Evolutionary conservation across 2,797 vertebrate species (phyloP).

Genomic region (Cryptoblepharus egeriae): DNA sequence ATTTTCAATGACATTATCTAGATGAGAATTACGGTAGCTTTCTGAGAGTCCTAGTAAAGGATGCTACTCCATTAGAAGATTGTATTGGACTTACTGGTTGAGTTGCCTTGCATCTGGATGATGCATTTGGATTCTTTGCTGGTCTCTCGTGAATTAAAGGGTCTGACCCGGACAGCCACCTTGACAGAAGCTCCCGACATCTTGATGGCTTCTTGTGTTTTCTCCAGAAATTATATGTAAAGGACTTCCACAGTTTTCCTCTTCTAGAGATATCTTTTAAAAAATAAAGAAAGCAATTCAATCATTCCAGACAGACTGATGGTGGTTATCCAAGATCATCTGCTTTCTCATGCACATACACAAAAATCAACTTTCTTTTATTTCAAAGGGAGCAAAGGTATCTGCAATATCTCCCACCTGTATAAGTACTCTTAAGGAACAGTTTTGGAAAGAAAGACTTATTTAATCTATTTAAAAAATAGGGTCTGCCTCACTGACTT

Average conservation of each 20-base stretch:
- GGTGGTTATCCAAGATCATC: neutral
- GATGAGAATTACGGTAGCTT: neutral
- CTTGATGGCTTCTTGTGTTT: slow-evolving; percentile 59
- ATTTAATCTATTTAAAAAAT: slow-evolving; percentile 33
- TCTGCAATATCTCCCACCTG: neutral
- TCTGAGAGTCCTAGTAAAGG: neutral
- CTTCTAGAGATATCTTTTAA: slow-evolving; percentile 37
- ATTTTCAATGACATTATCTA: neutral
- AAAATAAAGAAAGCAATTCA: neutral
- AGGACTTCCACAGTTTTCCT: slow-evolving; percentile 33
- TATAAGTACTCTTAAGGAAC: neutral
- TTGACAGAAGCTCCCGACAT: slow-evolving; percentile 99
- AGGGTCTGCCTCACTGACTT: neutral
- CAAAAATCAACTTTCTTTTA: neutral
- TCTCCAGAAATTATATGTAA: slow-evolving; percentile 34
- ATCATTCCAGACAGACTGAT: neutral
- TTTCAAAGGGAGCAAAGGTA: neutral
- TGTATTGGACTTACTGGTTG: slow-evolving; percentile 90
- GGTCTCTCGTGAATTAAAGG: slow-evolving; percentile 95
- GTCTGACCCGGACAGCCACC: slow-evolving; percentile 95
- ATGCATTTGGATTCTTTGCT: slow-evolving; percentile 98
- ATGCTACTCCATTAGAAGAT: neutral
- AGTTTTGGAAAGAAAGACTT: slow-evolving; percentile 24
- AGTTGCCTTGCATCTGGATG: slow-evolving; percentile 99
- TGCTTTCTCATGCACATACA: neutral